Base-by-base conservation (phyloP, 2,797 vertebrate genomes). In the Mormyrops boulengeri region DNA sequence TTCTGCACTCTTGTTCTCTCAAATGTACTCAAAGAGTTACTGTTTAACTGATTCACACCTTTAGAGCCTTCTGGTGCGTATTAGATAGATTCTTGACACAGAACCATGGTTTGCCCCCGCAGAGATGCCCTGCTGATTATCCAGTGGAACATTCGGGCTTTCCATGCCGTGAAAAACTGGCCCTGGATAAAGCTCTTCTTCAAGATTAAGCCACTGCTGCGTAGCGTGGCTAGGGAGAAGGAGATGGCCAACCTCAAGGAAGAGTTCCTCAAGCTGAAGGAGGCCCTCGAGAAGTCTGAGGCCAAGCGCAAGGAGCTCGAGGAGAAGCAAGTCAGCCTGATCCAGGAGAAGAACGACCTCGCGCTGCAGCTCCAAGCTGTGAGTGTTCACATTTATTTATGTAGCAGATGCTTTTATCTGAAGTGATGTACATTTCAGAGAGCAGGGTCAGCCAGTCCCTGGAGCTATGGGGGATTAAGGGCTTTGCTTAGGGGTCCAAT, bases 121-220 rank as follows among this genome's bases (percentile, higher is more conserved):
- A 99, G 98, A 93, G 97, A 98, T 3, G 97, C 98, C 26, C 94
- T 99, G 88, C 96, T 97, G 92, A 97, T 98, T 90, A 98, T 99
- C 91, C 97, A 98, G 94, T 98, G 97, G 97, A 99, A 99, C 90
- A 97, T 99, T 90, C 95, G 97, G 0, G 97, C 98, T 90, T 98
- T 99, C 93, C 98, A 98, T 0, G 93, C 95, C 0, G 97, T 98
- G 90, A 99, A 99, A 93, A 96, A 98, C 91, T 99, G 98, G 98
- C 97, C 97, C 9, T 98, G 98, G 95, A 96, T 99, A 97, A 98
- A 97, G 91, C 97, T 99, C 50, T 99, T 98, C 93, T 99, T 99
- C 93, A 99, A 98, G 94, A 98, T 99, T 93, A 98, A 99, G 90
- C 98, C 98, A 0, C 93, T 99, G 17, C 94, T 99, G 91, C 97